A percentile compares a stretch with the other conserved stretches of the same genome.
Conservation (phyloP, 2,113 vertebrate genomes). For the Podocnemis expansa region DNA sequence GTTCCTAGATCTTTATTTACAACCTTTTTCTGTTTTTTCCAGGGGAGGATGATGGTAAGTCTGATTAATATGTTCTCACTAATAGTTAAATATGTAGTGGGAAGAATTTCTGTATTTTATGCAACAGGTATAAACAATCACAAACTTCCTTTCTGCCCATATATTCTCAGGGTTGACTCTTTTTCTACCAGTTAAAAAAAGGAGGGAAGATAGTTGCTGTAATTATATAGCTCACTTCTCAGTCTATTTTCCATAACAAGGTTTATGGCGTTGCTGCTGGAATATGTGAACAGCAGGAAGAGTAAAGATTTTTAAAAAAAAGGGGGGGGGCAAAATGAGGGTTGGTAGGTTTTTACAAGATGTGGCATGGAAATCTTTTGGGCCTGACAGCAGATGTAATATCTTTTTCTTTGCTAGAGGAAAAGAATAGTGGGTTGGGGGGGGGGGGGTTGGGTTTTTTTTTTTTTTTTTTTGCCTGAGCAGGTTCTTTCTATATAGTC, state of each 20-base stretch:
- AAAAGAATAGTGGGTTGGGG: too few relatives aligned
- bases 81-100: not conserved
- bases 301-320: not conserved
- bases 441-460: too few relatives aligned
- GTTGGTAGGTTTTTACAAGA: not conserved
- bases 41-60: constrained; percentile 97
- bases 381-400: too few relatives aligned
- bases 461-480: not conserved
- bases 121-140: too few relatives aligned
- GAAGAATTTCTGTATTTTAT: not conserved
- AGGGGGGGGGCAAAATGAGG: not conserved
- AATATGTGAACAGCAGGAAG: not conserved
- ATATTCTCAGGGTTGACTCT: not conserved
- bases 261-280: not conserved
- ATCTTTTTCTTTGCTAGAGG: too few relatives aligned
- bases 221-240: not conserved
- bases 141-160: not conserved
- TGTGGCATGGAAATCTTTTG: not conserved
- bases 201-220: not conserved
- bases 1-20: constrained; percentile 4
- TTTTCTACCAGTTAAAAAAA: not conserved
- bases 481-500: not conserved
- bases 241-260: not conserved
- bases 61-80: constrained; percentile 9
- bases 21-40: not conserved